Evolutionary conservation across 2,797 vertebrate genomes (phyloP).

Genomic region (Tenualosa ilisha): DNA sequence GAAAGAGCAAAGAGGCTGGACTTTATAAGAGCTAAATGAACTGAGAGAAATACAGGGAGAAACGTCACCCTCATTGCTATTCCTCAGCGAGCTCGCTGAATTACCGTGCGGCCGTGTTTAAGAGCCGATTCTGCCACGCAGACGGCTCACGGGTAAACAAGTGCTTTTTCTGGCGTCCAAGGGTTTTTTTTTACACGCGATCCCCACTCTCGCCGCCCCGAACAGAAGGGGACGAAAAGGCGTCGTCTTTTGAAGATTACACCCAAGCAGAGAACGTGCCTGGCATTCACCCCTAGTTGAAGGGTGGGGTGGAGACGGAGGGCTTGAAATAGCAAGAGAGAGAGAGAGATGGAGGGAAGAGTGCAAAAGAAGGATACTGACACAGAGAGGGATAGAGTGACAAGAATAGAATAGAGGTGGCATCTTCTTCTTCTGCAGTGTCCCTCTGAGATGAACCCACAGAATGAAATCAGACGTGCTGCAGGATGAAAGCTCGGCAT

Average conservation of each 20-base stretch:
- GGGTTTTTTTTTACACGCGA: neutral
- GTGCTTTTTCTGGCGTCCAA: neutral
- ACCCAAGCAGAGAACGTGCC: neutral
- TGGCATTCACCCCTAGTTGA: neutral
- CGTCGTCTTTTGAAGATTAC: constrained; percentile 12
- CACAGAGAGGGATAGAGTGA: neutral
- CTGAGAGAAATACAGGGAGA: neutral
- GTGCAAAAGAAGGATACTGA: neutral
- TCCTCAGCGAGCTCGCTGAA: neutral
- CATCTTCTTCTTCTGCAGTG: neutral
- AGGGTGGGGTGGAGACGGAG: neutral
- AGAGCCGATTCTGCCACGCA: neutral
- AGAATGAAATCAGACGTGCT: neutral
- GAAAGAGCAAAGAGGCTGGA: neutral
- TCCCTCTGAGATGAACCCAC: neutral
- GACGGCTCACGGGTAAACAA: neutral
- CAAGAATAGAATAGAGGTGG: neutral
- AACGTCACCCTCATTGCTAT: neutral
- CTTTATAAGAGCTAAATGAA: neutral
- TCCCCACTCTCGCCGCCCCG: neutral
- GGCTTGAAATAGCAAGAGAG: neutral
- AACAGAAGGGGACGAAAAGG: constrained; percentile 1
- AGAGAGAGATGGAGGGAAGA: neutral
- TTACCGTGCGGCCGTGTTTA: neutral
- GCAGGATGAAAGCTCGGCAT: neutral